These are phyloP conservation scores for Zaprionus lachaisei DNA, from an alignment of 1,140 invertebrate genomes.

Conservation along the genomic window DNA sequence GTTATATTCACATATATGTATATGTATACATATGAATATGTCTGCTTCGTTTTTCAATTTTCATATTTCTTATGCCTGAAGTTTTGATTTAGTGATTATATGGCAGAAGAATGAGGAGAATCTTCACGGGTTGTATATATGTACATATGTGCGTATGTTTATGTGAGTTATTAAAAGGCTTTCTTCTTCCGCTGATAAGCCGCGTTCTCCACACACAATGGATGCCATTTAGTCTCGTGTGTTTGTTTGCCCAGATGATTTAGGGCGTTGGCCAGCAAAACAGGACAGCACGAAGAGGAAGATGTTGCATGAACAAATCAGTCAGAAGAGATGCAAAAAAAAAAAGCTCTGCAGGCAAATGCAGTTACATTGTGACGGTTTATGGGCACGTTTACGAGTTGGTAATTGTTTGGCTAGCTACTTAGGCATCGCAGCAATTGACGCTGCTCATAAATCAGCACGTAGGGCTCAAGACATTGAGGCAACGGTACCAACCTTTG, in stretches of 20 bases:
- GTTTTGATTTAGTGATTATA: conserved; percentile 78
- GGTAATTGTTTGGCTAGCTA: conserved; percentile 54
- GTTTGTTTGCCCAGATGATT: conserved; percentile 69
- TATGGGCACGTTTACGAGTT: conserved; percentile 41
- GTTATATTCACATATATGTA: conserved; percentile 34
- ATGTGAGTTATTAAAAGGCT: conserved; percentile 76
- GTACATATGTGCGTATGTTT: conserved; percentile 2
- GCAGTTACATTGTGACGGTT: conserved; percentile 26
- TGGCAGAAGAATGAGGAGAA: conserved; percentile 9
- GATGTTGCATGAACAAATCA: not conserved
- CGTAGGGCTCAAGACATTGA: conserved; percentile 19
- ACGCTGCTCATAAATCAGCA: conserved; percentile 64
- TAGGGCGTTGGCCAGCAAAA: conserved; percentile 64
- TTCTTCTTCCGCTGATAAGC: conserved; percentile 65
- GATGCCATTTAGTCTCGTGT: conserved; percentile 51
- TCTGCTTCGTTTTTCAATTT: conserved; percentile 69
- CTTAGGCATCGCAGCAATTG: conserved; percentile 43
- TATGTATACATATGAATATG: conserved; percentile 14
- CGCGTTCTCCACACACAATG: conserved; percentile 58
- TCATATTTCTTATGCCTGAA: conserved; percentile 74
- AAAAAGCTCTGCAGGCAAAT: not conserved
- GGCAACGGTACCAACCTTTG: not conserved
- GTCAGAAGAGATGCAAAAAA: conserved; percentile 12
- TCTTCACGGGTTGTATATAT: not conserved
- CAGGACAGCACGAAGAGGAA: conserved; percentile 53